phyloP scores from a whole-genome alignment of 2,113 vertebrate genomes.

The Morphnarchus princeps region DNA sequence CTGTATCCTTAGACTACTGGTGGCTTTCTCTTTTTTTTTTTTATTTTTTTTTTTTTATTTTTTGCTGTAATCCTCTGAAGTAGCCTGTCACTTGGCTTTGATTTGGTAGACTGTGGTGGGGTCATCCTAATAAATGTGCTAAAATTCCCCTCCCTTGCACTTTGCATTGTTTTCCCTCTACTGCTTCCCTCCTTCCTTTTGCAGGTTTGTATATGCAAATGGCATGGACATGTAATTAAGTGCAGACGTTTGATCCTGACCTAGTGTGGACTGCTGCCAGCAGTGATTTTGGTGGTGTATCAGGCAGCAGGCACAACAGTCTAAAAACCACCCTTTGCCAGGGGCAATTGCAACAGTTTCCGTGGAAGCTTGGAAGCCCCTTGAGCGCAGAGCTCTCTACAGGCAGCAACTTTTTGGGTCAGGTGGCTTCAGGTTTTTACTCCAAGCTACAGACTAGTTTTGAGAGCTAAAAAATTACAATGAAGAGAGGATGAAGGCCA shows the following conservation, averaged over 20 bases:
- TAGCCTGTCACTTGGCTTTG: background rate
- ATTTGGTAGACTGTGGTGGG: background rate
- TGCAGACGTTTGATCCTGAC: background rate
- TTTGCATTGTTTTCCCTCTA: background rate
- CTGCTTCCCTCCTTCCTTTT: background rate
- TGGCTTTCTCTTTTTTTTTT: background rate
- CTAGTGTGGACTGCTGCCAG: background rate
- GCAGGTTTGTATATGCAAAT: too few species aligned
- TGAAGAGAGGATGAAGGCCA: background rate
- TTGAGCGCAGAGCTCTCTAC: background rate
- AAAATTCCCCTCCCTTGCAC: background rate
- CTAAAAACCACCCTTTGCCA: background rate
- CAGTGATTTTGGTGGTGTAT: background rate
- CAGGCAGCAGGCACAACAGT: background rate
- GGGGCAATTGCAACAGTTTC: background rate
- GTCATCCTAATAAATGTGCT: background rate
- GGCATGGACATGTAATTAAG: rapidly evolving
- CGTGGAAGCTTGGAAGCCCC: background rate
- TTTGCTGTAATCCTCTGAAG: background rate
- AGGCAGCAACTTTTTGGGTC: background rate
- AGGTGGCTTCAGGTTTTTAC: background rate
- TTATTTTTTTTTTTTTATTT: too few species aligned
- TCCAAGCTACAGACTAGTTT: background rate
- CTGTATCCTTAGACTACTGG: background rate
- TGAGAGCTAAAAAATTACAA: background rate